Conservation (phyloP, 2,888 invertebrate species). For the Agapetus fuscipes region DNA sequence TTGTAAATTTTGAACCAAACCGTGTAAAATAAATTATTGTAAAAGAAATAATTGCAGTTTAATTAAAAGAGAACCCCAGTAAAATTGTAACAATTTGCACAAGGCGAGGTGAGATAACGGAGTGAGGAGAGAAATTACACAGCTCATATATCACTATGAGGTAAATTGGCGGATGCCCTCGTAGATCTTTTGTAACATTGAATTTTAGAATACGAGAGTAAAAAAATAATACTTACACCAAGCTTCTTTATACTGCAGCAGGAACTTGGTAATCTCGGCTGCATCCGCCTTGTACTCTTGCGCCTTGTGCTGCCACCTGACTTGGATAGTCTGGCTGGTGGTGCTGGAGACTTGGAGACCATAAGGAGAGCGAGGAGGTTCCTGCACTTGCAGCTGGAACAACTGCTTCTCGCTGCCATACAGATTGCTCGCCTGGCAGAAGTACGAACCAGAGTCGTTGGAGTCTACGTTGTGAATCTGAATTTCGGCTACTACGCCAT, state of each 20-base stretch:
- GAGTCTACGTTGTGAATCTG: constrained; percentile 60
- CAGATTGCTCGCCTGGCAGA: constrained; percentile 68
- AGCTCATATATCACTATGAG: too few species aligned
- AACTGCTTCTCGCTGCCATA: constrained; percentile 63
- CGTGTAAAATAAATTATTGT: too few species aligned
- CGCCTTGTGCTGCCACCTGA: constrained; percentile 66
- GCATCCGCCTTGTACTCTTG: constrained; percentile 53
- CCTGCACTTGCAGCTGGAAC: constrained; percentile 64
- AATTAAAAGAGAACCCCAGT: too few species aligned
- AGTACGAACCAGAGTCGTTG: constrained; percentile 65
- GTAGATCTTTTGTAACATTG: too few species aligned
- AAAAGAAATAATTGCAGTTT: too few species aligned
- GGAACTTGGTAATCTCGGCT: constrained; percentile 59
- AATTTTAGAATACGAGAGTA: too few species aligned
- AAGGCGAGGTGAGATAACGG: too few species aligned
- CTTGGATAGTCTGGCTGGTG: constrained; percentile 59
- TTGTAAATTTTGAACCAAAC: too few species aligned
- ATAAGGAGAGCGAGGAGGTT: constrained; percentile 62
- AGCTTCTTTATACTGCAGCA: constrained; percentile 55
- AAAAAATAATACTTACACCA: too few species aligned
- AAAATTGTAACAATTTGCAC: too few species aligned
- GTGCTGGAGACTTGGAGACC: constrained; percentile 59
- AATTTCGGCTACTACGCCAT: constrained; percentile 60
- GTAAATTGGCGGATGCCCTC: too few species aligned
- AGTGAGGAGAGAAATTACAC: too few species aligned